A percentile compares a stretch with the other conserved stretches of the same genome.
Evolutionary conservation across 2,797 vertebrate genomes (phyloP).

Genomic region (Notoglanidium macrostoma): DNA sequence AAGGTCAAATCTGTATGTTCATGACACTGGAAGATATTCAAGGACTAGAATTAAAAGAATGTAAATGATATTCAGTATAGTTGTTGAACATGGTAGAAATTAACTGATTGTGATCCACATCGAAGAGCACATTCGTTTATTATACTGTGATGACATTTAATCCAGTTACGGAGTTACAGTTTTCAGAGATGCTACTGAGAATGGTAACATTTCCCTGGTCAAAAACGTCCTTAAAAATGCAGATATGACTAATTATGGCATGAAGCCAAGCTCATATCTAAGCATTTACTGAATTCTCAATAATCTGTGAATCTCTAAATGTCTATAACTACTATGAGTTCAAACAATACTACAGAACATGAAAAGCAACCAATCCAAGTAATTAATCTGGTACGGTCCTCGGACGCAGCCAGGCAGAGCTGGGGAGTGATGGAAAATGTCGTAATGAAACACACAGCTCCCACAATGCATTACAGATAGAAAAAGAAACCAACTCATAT

Average conservation of each 20-base stretch:
- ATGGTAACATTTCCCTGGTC: not conserved
- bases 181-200: not conserved
- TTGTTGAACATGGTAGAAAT: not conserved
- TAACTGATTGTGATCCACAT: not conserved
- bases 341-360: not conserved
- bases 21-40: not conserved
- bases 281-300: not conserved
- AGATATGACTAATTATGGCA: not conserved
- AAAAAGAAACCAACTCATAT: not conserved
- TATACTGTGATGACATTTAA: not conserved
- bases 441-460: conserved; percentile 23
- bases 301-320: not conserved
- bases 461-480: conserved; percentile 22
- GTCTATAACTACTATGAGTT: not conserved
- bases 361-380: not conserved
- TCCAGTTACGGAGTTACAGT: not conserved
- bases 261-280: not conserved
- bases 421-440: conserved; percentile 9
- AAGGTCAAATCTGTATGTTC: not conserved
- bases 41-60: too few relatives aligned
- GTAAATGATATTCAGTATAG: not conserved
- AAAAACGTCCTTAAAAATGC: not conserved
- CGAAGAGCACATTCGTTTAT: not conserved
- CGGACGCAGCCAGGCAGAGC: not conserved
- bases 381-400: not conserved